phyloP scores from a whole-genome alignment of 2,113 vertebrate species.

The Columbina picui region DNA sequence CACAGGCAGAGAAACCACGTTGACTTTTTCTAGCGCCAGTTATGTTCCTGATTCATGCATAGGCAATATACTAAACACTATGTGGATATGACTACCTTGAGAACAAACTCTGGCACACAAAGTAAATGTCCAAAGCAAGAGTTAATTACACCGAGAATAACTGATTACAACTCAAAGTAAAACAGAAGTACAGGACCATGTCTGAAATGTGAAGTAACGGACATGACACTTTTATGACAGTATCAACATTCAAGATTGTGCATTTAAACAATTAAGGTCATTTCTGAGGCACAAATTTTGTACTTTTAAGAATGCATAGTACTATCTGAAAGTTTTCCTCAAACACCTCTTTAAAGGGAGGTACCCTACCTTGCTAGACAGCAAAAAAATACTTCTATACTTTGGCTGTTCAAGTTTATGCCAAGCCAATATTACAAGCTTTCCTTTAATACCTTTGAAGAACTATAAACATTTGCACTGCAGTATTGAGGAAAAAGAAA shows the following conservation, averaged over 20 bases:
- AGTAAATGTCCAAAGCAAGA: background rate
- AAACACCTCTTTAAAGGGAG: background rate
- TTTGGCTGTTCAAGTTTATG: background rate
- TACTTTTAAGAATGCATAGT: background rate
- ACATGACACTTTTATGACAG: background rate
- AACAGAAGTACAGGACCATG: background rate
- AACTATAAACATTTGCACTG: background rate
- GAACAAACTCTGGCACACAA: background rate
- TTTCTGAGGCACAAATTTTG: background rate
- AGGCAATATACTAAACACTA: background rate
- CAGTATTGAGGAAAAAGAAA: background rate
- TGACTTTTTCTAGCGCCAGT: background rate
- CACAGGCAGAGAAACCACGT: background rate
- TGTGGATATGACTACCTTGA: background rate
- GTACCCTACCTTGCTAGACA: background rate
- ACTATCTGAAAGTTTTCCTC: no score
- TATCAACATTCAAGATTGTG: background rate
- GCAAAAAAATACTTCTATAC: background rate
- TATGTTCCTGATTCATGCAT: fast-evolving
- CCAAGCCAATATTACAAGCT: background rate
- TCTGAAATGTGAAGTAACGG: background rate
- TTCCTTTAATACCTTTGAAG: background rate
- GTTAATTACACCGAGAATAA: background rate
- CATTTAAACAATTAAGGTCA: background rate
- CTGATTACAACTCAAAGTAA: background rate